Conservation (phyloP, 2,113 vertebrate genomes). For the Nothoprocta perdicaria region DNA sequence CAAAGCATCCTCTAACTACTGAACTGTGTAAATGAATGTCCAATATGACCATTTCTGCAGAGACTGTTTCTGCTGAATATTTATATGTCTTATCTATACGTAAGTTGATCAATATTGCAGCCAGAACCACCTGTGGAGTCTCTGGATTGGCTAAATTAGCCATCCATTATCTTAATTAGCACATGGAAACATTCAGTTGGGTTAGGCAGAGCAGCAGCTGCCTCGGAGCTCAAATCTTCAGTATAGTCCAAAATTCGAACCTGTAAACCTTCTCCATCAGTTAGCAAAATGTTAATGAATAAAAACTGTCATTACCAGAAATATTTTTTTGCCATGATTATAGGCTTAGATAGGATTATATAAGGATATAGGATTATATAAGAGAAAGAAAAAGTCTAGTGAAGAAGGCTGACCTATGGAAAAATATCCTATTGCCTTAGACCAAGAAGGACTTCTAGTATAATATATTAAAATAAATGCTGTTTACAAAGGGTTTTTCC, state of each 20-base stretch:
- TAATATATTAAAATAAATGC: constrained; percentile 37
- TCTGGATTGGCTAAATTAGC: background rate
- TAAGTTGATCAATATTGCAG: background rate
- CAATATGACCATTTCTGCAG: background rate
- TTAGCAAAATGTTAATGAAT: background rate
- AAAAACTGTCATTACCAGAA: constrained; percentile 28
- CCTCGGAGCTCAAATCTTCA: background rate
- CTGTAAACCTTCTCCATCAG: background rate
- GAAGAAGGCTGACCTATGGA: constrained; percentile 64
- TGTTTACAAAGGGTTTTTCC: constrained; percentile 18
- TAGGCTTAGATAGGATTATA: too few relatives aligned
- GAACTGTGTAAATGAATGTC: background rate
- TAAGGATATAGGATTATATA: too few relatives aligned
- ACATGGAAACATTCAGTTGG: background rate
- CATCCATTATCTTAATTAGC: background rate
- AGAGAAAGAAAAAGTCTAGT: constrained; percentile 40
- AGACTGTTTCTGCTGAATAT: background rate
- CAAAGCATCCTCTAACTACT: background rate
- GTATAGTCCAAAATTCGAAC: background rate
- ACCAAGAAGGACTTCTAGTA: constrained; percentile 18
- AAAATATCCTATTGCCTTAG: constrained; percentile 9
- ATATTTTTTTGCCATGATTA: constrained; percentile 26
- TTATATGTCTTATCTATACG: background rate
- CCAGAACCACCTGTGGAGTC: background rate
- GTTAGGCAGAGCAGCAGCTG: background rate